Base-by-base conservation (phyloP, 2,888 invertebrate species). In the Achlya flavicornis region DNA sequence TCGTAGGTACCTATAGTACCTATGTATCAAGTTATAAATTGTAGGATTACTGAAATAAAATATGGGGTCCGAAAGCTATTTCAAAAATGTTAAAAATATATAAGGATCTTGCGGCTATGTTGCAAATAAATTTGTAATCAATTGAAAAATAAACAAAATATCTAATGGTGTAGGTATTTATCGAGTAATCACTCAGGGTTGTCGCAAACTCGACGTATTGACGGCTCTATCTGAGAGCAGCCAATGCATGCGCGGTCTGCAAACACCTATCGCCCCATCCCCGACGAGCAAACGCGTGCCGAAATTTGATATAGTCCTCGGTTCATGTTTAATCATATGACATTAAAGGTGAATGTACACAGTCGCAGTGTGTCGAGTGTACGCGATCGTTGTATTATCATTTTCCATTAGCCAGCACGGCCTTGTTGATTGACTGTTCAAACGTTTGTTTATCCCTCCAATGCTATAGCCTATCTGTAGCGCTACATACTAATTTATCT, bases 301-400 rank as follows among this genome's bases (percentile, higher is more conserved):
- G 89, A 92, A 92, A 88, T 91, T 90, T 90, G 92, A 92, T 92
- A 93, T 92, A 90, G 87, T 90, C 87, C 83, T 86, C 85, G 77
- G 85, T 90, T 90, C 88, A 90, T 91, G 91, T 92, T 90, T 92
- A 91, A 92, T 92, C 90, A 92, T 90, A 88, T 84, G 86, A 86
- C 88, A 90, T 90, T 91, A 88, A 86, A 77, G 73, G 84, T 83
- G 74, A 83, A 80, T 82, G 85, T 87, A 85, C 84, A 85, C 80
- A 87, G 70, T 64, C 67, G 64, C 74, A 75, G 79, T 76, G 80
- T 82, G 83, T 80, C 74, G 76, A 7, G 19, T 53, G 53, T 53
- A 53, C 79, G 77, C 76, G 84, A 86, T 85, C 83, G 77, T 81
- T 84, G 83, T 84, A 90, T 90, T 91, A 89, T 85, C 85, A 88